phyloP scores from a whole-genome alignment of 1,140 invertebrate genomes.

The Sitobion miscanthi region DNA sequence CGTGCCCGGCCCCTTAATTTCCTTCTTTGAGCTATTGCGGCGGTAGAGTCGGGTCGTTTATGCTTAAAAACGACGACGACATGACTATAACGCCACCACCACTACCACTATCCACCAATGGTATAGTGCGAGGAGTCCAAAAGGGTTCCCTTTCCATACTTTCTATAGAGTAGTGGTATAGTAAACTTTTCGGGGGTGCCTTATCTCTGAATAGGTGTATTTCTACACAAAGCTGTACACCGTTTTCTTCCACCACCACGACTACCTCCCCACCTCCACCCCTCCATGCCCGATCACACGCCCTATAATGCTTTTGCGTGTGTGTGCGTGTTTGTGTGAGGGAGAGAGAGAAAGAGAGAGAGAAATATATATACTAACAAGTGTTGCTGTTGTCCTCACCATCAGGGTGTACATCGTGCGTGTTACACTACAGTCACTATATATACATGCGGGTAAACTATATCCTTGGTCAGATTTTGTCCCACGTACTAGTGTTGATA shows the following conservation, averaged over 20 bases:
- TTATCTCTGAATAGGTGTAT: constrained; percentile 17
- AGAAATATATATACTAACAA: not conserved
- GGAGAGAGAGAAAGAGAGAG: not conserved
- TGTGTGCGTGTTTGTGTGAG: not conserved
- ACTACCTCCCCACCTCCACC: not conserved
- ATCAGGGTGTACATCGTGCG: not conserved
- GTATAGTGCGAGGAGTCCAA: not conserved
- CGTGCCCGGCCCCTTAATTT: constrained; percentile 40
- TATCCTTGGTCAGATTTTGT: not conserved
- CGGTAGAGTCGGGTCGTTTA: not conserved
- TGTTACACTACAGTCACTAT: not conserved
- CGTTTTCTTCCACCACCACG: not conserved
- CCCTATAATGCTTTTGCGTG: not conserved
- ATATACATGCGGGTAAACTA: not conserved
- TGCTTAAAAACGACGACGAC: constrained; percentile 9
- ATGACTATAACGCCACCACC: not conserved
- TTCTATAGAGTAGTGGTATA: too few relatives aligned
- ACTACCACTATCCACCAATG: not conserved
- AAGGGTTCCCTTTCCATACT: not conserved
- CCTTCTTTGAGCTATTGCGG: constrained; percentile 31
- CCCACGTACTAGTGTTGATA: not conserved
- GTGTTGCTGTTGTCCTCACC: not conserved
- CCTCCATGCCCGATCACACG: not conserved
- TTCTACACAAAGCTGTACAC: not conserved
- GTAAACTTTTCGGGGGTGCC: not conserved